Conservation (phyloP, 2,113 vertebrate genomes). For the Bambusicola thoracicus region DNA sequence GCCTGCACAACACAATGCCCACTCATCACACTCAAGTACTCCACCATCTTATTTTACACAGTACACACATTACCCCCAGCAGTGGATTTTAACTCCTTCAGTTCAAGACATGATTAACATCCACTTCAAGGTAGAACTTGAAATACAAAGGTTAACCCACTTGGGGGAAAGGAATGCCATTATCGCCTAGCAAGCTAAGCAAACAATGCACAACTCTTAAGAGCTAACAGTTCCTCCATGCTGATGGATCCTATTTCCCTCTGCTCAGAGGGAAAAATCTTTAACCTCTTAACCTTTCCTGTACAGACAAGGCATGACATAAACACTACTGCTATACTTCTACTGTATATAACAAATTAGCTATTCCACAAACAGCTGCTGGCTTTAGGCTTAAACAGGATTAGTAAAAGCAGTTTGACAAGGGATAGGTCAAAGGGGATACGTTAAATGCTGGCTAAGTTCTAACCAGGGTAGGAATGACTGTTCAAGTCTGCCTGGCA, state of each 20-base stretch:
- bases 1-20: neutral
- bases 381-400: neutral
- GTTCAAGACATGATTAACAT: neutral
- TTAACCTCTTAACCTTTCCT: neutral
- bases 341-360: neutral
- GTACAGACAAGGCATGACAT: no score
- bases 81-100: neutral
- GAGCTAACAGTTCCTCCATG: neutral
- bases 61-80: neutral
- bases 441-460: neutral
- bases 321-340: neutral
- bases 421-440: neutral
- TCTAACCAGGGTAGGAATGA: neutral
- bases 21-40: neutral
- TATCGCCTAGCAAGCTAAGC: neutral
- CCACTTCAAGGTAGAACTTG: neutral
- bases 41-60: neutral
- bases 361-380: neutral
- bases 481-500: neutral
- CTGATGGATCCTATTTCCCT: neutral
- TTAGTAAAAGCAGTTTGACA: conserved; percentile 14
- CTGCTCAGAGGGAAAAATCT: neutral
- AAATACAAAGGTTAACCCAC: neutral
- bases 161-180: neutral
- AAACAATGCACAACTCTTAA: rapidly evolving